Evolutionary conservation across 2,888 invertebrate species (phyloP).

Genomic region (Himalopsyche kuldschensis): DNA sequence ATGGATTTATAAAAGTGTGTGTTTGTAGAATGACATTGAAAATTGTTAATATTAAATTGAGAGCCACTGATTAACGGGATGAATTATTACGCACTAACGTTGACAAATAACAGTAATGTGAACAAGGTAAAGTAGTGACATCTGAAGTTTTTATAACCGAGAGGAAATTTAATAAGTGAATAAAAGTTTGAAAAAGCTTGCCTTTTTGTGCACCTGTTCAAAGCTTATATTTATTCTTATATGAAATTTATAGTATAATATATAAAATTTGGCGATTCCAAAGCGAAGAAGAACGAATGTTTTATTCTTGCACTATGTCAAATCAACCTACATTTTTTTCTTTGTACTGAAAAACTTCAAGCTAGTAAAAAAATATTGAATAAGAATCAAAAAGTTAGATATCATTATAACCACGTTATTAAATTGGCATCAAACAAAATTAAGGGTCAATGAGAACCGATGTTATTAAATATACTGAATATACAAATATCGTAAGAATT

Average conservation of each 20-base stretch:
- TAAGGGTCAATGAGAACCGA: no score
- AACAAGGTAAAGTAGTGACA: not conserved
- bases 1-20: no score
- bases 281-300: not conserved
- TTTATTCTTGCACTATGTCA: not conserved
- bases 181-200: not conserved
- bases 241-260: not conserved
- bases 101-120: not conserved
- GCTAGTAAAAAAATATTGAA: not conserved
- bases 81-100: not conserved
- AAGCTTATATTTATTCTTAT: not conserved
- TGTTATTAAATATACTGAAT: no score
- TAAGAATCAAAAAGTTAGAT: no score
- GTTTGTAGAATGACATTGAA: no score
- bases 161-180: not conserved
- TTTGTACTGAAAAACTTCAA: not conserved
- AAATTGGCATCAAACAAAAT: no score
- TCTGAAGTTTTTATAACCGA: not conserved
- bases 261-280: not conserved
- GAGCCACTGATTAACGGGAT: not conserved
- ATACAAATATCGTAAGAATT: no score
- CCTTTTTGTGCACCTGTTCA: not conserved
- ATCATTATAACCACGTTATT: no score
- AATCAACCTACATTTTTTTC: not conserved
- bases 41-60: not conserved